Percentiles rank a stretch among this genome's conserved stretches.
phyloP scores from a whole-genome alignment of 2,797 vertebrate genomes.

The Limosa lapponica region DNA sequence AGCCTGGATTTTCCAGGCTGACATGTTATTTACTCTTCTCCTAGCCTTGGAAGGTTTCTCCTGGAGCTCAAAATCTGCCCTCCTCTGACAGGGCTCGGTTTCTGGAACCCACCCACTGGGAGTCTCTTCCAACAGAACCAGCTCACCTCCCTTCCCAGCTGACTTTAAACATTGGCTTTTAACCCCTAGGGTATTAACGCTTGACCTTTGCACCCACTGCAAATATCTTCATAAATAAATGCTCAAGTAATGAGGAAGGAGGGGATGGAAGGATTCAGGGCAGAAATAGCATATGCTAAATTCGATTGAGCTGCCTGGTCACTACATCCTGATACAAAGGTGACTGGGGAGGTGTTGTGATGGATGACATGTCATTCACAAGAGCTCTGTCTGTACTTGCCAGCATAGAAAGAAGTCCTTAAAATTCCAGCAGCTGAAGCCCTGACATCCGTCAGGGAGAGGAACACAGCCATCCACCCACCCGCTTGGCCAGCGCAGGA shows the following conservation, averaged over 20 bases:
- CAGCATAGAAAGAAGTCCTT: conserved; percentile 48
- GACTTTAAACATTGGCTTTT: background rate
- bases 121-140: background rate
- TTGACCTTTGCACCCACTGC: background rate
- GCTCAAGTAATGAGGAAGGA: background rate
- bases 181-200: background rate
- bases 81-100: background rate
- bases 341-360: background rate
- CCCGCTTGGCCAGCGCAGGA: conserved; percentile 39
- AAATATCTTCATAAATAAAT: background rate
- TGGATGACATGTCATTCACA: conserved; percentile 1
- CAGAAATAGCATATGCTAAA: background rate
- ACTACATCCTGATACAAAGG: background rate
- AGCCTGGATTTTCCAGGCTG: background rate
- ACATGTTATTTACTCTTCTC: background rate
- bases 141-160: background rate
- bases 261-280: background rate
- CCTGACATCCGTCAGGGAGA: conserved; percentile 57
- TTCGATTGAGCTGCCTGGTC: background rate
- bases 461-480: conserved; percentile 57
- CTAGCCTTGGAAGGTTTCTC: background rate
- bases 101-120: fast-evolving
- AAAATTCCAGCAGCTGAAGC: conserved; percentile 65
- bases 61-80: background rate
- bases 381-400: conserved; percentile 37